Percentiles rank a stretch among this genome's conserved stretches.
These are phyloP conservation scores for Gorilla gorilla DNA, from an alignment of 2,113 vertebrate species.

Conservation along the genomic window DNA sequence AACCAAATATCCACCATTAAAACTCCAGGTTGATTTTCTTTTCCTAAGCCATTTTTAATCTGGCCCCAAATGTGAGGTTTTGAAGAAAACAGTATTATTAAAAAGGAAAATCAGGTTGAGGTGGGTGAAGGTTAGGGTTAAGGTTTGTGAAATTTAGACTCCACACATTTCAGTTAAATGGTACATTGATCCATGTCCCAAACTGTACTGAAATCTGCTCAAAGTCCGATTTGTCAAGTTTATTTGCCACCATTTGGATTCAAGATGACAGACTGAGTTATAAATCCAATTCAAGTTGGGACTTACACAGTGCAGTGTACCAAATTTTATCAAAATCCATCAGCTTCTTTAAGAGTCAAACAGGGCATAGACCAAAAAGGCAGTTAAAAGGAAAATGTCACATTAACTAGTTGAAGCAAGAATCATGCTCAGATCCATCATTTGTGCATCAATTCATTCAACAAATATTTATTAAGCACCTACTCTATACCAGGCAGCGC, in stretches of 20 bases:
- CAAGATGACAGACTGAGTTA: conserved; percentile 70
- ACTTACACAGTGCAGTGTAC: conserved; percentile 19
- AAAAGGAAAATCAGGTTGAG: conserved; percentile 12
- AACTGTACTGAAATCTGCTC: conserved; percentile 68
- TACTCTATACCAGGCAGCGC: not conserved
- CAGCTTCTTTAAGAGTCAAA: conserved; percentile 34
- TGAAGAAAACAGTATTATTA: conserved; percentile 39
- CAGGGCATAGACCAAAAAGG: conserved; percentile 24
- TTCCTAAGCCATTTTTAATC: conserved; percentile 47
- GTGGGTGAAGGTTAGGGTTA: conserved; percentile 56
- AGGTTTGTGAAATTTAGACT: conserved; percentile 68
- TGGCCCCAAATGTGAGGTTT: conserved; percentile 38
- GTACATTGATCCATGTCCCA: conserved; percentile 56
- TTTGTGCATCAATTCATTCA: not conserved
- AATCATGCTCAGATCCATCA: not conserved
- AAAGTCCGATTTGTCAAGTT: conserved; percentile 70
- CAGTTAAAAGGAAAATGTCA: conserved; percentile 41
- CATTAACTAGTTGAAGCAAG: not conserved
- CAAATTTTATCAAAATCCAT: conserved; percentile 69
- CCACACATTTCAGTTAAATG: conserved; percentile 70
- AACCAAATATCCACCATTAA: not conserved
- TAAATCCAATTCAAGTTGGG: conserved; percentile 68
- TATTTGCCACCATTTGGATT: conserved; percentile 73
- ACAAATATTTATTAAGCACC: conserved; percentile 20
- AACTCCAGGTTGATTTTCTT: conserved; percentile 59